Evolutionary conservation across 2,888 invertebrate genomes (phyloP).

Genomic region (Eupithecia centaureata): DNA sequence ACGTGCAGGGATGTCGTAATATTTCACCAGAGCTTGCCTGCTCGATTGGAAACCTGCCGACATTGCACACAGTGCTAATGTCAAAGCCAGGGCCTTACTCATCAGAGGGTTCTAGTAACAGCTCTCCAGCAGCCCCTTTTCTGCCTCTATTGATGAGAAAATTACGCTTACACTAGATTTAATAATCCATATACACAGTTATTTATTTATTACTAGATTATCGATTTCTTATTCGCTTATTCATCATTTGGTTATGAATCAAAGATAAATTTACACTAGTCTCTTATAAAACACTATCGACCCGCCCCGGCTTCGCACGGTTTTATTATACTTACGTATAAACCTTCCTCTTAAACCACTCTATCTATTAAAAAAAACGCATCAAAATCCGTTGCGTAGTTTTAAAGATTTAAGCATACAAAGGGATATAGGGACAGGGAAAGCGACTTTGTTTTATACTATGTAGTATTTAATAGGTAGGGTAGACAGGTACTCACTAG

Average conservation of each 20-base stretch:
- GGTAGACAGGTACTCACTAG: no score
- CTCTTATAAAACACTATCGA: background rate
- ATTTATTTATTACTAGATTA: background rate
- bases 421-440: no score
- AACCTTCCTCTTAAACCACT: no score
- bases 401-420: no score
- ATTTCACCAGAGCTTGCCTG: slow-evolving; percentile 77
- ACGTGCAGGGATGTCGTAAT: slow-evolving; percentile 82
- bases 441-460: no score
- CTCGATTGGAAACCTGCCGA: slow-evolving; percentile 65
- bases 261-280: slow-evolving; percentile 5
- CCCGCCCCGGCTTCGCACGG: no score
- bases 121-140: slow-evolving; percentile 69
- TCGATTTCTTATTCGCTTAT: background rate
- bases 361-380: no score
- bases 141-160: slow-evolving; percentile 72
- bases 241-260: slow-evolving; percentile 5
- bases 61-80: slow-evolving; percentile 76
- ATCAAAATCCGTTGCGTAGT: no score
- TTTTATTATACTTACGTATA: no score
- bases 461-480: no score
- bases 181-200: background rate
- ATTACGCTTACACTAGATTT: slow-evolving; percentile 63
- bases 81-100: slow-evolving; percentile 78
- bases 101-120: slow-evolving; percentile 68